Percentiles rank a stretch among this genome's conserved stretches.
These are phyloP conservation scores for Caenorhabditis becei DNA, from an alignment of 2,888 invertebrate genomes.

Conservation along the genomic window DNA sequence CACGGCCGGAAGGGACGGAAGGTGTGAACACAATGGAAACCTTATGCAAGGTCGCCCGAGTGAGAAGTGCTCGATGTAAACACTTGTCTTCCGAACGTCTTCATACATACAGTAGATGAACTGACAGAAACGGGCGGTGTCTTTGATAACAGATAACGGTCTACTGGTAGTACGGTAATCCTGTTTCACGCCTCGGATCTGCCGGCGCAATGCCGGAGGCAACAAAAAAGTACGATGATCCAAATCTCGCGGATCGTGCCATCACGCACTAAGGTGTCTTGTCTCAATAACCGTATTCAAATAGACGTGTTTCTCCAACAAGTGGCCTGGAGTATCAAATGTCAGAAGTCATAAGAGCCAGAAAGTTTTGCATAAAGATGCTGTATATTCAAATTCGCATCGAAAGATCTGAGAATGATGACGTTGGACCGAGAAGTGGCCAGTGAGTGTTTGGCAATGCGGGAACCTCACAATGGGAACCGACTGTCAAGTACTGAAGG, in stretches of 20 bases:
- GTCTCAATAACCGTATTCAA: slow-evolving; percentile 59
- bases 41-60: slow-evolving; percentile 53
- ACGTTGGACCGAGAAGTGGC: slow-evolving; percentile 22
- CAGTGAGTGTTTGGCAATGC: slow-evolving; percentile 28
- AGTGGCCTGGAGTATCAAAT: slow-evolving; percentile 23
- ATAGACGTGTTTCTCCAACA: slow-evolving; percentile 15
- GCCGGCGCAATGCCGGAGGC: slow-evolving; percentile 1
- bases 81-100: slow-evolving; percentile 43
- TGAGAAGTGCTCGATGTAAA: slow-evolving; percentile 57
- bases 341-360: slow-evolving; percentile 17
- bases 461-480: slow-evolving; percentile 29
- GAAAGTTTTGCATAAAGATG: too few species aligned
- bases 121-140: background rate
- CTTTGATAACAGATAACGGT: slow-evolving; percentile 5
- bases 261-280: slow-evolving; percentile 54
- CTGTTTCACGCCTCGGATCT: slow-evolving; percentile 39
- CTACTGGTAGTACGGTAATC: slow-evolving; percentile 37
- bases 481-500: slow-evolving; percentile 39
- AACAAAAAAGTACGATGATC: slow-evolving; percentile 37
- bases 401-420: background rate
- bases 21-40: slow-evolving; percentile 16
- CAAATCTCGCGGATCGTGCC: slow-evolving; percentile 24
- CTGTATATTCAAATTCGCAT: background rate
- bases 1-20: slow-evolving; percentile 24
- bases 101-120: slow-evolving; percentile 1